A percentile compares a stretch with the other conserved stretches of the same genome.
Evolutionary conservation across 2,113 vertebrate genomes (phyloP).

Genomic region (Tychaedon coryphoeus): DNA sequence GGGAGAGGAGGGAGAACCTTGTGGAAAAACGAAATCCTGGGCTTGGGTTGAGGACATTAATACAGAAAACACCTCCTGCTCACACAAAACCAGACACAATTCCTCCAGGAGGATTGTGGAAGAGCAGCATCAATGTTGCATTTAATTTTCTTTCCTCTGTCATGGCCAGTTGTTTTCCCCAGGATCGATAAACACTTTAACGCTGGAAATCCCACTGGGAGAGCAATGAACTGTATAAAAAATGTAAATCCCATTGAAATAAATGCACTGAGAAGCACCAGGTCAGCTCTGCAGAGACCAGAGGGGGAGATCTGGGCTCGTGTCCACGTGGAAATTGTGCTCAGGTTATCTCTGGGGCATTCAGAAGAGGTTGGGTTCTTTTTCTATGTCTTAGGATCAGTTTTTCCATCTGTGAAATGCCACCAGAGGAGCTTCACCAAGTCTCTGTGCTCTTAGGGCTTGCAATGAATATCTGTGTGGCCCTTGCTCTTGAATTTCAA

Average conservation of each 20-base stretch:
- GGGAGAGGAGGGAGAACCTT: background rate
- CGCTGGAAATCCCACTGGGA: background rate
- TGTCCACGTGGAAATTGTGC: background rate
- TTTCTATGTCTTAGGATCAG: rapidly evolving
- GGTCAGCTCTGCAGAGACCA: background rate
- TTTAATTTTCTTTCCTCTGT: background rate
- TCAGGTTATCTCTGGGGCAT: background rate
- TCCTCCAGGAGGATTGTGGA: background rate
- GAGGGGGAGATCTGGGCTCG: rapidly evolving
- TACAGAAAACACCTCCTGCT: background rate
- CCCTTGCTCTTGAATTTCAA: background rate
- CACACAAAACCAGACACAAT: background rate
- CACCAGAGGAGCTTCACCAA: background rate
- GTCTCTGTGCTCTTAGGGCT: background rate
- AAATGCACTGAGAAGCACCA: background rate
- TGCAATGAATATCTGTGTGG: background rate
- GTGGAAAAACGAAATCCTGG: background rate
- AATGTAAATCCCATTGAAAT: background rate
- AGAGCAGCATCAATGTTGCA: background rate
- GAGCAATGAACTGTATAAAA: background rate
- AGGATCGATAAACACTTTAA: background rate
- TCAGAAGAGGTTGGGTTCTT: background rate
- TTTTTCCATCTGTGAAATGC: background rate
- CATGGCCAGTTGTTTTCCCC: background rate
- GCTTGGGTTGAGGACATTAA: background rate